Conservation (phyloP, 2,797 vertebrate genomes). For the Erpetoichthys calabaricus region DNA sequence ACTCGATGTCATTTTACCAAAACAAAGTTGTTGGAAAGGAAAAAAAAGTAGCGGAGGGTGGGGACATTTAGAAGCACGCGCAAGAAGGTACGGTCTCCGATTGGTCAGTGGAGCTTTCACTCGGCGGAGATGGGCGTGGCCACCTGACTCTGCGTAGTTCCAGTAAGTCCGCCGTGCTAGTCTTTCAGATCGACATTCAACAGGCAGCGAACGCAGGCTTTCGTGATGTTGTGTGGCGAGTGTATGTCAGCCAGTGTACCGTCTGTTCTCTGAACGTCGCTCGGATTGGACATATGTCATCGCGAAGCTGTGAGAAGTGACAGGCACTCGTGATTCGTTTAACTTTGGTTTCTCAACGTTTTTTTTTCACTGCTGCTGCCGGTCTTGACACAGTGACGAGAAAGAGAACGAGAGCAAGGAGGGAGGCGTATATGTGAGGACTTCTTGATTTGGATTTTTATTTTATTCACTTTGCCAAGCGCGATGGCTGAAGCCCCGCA, state of each 20-base stretch:
- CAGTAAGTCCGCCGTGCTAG: constrained; percentile 54
- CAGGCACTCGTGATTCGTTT: not conserved
- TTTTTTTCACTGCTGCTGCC: no score
- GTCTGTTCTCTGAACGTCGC: no score
- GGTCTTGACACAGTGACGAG: no score
- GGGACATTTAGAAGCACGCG: not conserved
- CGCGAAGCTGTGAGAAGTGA: constrained; percentile 9
- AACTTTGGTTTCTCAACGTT: no score
- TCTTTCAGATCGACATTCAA: constrained; percentile 39
- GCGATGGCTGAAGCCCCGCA: constrained; percentile 65
- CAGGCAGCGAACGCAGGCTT: constrained; percentile 31
- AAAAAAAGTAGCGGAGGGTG: constrained; percentile 1
- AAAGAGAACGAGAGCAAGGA: no score
- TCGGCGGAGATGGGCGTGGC: constrained; percentile 41
- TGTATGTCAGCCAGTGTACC: not conserved
- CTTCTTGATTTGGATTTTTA: no score
- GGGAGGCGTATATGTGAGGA: no score
- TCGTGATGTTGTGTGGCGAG: constrained; percentile 19
- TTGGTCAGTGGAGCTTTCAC: constrained; percentile 47
- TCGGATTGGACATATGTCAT: constrained; percentile 7
- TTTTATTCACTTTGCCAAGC: no score
- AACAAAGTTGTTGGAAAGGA: constrained; percentile 10
- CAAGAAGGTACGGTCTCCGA: constrained; percentile 18
- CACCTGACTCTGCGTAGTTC: constrained; percentile 50
- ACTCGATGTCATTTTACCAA: constrained; percentile 7